Evolutionary conservation across 2,113 vertebrate species (phyloP).

Genomic region (Bos javanicus): DNA sequence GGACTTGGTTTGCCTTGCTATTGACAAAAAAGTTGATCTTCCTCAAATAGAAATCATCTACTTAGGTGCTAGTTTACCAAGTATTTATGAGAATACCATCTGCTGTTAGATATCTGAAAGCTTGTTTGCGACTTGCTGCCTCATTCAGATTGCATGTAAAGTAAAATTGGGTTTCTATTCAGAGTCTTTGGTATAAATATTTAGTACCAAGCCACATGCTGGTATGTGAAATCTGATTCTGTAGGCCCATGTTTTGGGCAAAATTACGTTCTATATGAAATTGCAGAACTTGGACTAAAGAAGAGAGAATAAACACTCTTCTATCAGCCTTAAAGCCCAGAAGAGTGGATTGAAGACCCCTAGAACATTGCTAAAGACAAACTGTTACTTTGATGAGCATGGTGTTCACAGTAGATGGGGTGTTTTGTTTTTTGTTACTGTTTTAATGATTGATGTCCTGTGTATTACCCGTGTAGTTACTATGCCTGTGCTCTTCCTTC

Average conservation of each 20-base stretch:
- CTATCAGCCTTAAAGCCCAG: background rate
- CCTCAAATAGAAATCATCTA: background rate
- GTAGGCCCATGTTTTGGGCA: background rate
- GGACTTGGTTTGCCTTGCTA: background rate
- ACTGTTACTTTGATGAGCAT: background rate
- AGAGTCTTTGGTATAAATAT: background rate
- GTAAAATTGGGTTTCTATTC: conserved; percentile 7
- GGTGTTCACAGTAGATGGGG: background rate
- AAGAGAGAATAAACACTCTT: background rate
- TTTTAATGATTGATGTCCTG: background rate
- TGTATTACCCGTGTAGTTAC: background rate
- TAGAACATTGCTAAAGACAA: background rate
- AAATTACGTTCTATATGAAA: background rate
- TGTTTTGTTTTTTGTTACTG: background rate
- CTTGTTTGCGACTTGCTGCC: background rate
- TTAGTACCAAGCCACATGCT: background rate
- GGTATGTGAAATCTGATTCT: background rate
- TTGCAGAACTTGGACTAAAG: background rate
- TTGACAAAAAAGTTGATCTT: background rate
- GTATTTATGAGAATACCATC: background rate
- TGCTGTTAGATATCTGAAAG: background rate
- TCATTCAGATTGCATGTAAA: background rate
- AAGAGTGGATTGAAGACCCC: background rate
- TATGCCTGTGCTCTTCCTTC: background rate
- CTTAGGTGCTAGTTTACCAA: background rate